These are phyloP conservation scores for Arizona elegans DNA, from an alignment of 2,113 vertebrate genomes.

Conservation along the genomic window DNA sequence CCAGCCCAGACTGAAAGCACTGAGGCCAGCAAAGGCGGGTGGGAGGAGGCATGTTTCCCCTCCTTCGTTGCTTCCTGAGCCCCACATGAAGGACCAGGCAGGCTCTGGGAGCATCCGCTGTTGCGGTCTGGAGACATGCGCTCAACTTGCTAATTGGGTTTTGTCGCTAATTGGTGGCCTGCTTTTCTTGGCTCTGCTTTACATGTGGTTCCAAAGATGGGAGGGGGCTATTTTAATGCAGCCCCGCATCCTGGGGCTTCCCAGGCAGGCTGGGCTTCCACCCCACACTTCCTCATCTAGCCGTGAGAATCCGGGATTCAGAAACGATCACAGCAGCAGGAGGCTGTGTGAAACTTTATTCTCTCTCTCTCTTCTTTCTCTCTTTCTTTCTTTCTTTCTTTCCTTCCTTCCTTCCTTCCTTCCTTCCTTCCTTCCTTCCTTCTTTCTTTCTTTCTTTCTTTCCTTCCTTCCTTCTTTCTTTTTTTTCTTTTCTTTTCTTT, in stretches of 20 bases:
- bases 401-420: no score
- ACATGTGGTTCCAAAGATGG: background rate
- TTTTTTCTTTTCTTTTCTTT: no score
- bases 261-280: background rate
- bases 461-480: no score
- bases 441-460: no score
- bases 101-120: background rate
- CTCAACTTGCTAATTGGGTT: background rate
- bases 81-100: background rate
- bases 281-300: background rate
- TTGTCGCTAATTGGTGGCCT: background rate
- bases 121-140: background rate
- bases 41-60: background rate
- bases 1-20: background rate
- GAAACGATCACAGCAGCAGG: background rate
- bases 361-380: background rate
- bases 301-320: background rate
- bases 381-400: no score
- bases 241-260: background rate
- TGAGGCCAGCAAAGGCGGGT: background rate
- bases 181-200: background rate
- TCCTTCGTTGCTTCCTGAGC: background rate
- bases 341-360: background rate
- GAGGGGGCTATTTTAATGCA: background rate
- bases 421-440: rapidly evolving